Base-by-base conservation (phyloP, 1,140 invertebrate species). In the Zaprionus taronus region DNA sequence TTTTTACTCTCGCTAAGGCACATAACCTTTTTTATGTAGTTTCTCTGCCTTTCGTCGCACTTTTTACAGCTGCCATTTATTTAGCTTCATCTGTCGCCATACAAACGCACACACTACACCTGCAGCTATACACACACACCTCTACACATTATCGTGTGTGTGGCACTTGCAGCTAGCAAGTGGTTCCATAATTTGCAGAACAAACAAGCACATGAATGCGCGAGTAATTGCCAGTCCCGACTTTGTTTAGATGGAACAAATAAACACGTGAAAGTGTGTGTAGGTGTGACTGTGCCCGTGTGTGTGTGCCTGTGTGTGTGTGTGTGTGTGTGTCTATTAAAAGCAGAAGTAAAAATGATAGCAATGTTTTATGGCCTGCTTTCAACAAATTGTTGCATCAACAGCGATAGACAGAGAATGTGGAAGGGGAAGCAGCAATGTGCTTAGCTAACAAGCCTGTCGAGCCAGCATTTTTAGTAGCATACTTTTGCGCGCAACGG, bases 61-160 rank as follows among this genome's bases (percentile, higher is more conserved):
- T 74, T 80, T 86, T 87, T 80, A 82, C 83, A 68, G 61, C 69
- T 44, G 53, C 22, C 62, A 58, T 85, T 85, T 86, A 65, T 76
- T 79, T 69, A 79, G 73, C 67, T 85, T 80, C 64, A 79, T 69
- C 67, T 76, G 82, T 79, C 63, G 60, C 44, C 53, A 17, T 24
- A 79, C 62, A 47, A 57, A 47, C 72, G 55, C 60, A 75, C 76
- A 34, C 47, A 76, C 63, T 49, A 26, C 72, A 65, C 55, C 38
- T 57, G 28, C 11, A 36, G 38, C 41, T 77, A 60, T 31, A 24
- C 57, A 57, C 57, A 47, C 38, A 56, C 73, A 72, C 61, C 77
- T 2, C 2, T 36, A n/a, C 69, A 85, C 41, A 53, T 22, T 1
- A 26, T 44, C 22, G 1, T 9, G 41, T 12, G 20, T 12, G 11